Percentiles rank a stretch among this genome's conserved stretches.
These are phyloP conservation scores for Oreochromis niloticus DNA, from an alignment of 2,113 vertebrate species.

Conservation along the genomic window DNA sequence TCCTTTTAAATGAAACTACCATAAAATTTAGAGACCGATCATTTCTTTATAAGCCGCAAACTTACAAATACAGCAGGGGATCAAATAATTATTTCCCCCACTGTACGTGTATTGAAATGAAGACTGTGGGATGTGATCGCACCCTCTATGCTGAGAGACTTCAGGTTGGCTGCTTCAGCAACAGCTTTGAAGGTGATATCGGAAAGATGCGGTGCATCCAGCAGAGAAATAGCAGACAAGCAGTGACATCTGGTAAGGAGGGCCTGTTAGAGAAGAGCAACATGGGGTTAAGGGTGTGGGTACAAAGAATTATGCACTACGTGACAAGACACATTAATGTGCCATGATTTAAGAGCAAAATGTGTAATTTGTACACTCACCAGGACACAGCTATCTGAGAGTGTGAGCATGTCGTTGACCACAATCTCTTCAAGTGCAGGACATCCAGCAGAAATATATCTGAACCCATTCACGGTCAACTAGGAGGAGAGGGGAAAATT, in stretches of 20 bases:
- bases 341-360: background rate
- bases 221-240: constrained; percentile 69
- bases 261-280: constrained; percentile 53
- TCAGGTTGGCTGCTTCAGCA: constrained; percentile 62
- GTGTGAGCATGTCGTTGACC: constrained; percentile 78
- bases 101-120: background rate
- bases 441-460: constrained; percentile 72
- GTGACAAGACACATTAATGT: background rate
- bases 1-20: background rate
- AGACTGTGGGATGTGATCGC: background rate
- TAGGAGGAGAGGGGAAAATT: constrained; percentile 45
- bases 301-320: background rate
- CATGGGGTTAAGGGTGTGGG: background rate
- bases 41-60: background rate
- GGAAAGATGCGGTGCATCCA: constrained; percentile 74
- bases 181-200: constrained; percentile 72
- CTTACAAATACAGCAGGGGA: background rate
- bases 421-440: constrained; percentile 71
- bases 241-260: constrained; percentile 68
- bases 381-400: constrained; percentile 77
- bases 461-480: constrained; percentile 81
- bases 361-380: constrained; percentile 57
- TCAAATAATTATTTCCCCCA: background rate
- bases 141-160: constrained; percentile 73
- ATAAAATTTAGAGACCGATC: background rate